Conservation (phyloP, 2,797 vertebrate species). For the Sciurus vulgaris region DNA sequence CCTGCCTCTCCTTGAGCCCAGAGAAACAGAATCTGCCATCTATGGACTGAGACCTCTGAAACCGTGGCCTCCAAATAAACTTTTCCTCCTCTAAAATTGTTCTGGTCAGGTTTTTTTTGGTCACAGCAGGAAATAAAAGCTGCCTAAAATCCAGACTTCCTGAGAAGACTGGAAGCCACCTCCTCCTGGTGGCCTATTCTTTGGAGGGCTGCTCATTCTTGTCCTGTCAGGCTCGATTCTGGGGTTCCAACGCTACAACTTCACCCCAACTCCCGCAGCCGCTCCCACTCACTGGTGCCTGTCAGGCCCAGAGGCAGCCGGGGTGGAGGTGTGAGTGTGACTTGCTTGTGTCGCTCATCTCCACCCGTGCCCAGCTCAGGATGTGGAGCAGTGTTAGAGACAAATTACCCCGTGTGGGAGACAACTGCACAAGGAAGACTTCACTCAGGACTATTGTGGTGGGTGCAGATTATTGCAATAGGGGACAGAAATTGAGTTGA, state of each 20-base stretch:
- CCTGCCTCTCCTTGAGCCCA: too few relatives aligned
- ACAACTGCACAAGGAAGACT: background rate
- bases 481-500: background rate
- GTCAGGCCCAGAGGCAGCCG: background rate
- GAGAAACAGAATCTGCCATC: too few relatives aligned
- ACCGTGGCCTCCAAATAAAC: too few relatives aligned
- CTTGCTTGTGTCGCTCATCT: conserved; percentile 3
- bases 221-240: background rate
- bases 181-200: background rate
- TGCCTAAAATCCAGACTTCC: background rate
- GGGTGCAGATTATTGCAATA: too few relatives aligned
- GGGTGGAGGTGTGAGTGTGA: conserved; percentile 19
- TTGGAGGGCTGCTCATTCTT: background rate
- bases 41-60: too few relatives aligned
- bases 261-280: background rate
- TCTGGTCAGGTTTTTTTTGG: too few relatives aligned
- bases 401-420: background rate
- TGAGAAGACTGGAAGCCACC: background rate
- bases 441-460: background rate
- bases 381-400: background rate
- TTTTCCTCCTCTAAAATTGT: too few relatives aligned
- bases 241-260: background rate
- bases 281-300: background rate
- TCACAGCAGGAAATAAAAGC: too few relatives aligned
- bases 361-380: conserved; percentile 31